A percentile compares a stretch with the other conserved stretches of the same genome.
Conservation (phyloP, 64 coral and sea anemone species). For the Trachythela sp. region DNA sequence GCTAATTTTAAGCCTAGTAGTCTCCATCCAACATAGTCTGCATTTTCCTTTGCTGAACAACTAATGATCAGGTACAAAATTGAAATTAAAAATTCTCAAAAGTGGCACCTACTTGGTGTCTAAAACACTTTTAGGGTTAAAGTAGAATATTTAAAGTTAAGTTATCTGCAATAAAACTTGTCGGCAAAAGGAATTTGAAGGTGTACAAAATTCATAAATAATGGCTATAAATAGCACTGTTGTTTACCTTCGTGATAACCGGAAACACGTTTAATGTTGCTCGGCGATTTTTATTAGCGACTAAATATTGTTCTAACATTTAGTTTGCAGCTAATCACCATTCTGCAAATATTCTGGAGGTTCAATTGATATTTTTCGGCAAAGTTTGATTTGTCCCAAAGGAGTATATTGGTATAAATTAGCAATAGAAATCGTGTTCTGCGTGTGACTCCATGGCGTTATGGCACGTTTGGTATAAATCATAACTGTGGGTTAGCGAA, state of each 20-base stretch:
- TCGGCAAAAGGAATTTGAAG: background rate
- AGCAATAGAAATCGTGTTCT: background rate
- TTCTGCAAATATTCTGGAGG: too few species aligned
- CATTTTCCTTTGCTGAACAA: background rate
- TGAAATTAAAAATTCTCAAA: background rate
- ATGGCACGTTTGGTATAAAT: background rate
- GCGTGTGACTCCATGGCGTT: background rate
- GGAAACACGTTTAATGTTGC: background rate
- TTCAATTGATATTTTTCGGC: background rate
- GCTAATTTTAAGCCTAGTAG: too few species aligned
- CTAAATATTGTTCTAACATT: background rate
- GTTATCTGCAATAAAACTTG: slow-evolving; percentile 24
- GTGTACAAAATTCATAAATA: background rate
- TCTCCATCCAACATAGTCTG: too few species aligned
- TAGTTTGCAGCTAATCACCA: background rate
- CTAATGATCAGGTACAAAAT: background rate
- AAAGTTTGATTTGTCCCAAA: background rate
- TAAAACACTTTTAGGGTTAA: background rate
- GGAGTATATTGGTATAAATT: background rate
- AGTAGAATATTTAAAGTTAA: background rate
- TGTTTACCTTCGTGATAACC: background rate
- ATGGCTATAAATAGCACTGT: background rate
- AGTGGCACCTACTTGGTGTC: background rate
- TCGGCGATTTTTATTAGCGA: background rate
- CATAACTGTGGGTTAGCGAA: background rate